Base-by-base conservation (phyloP, 2,797 vertebrate species). In the Sebastes taczanowskii region DNA sequence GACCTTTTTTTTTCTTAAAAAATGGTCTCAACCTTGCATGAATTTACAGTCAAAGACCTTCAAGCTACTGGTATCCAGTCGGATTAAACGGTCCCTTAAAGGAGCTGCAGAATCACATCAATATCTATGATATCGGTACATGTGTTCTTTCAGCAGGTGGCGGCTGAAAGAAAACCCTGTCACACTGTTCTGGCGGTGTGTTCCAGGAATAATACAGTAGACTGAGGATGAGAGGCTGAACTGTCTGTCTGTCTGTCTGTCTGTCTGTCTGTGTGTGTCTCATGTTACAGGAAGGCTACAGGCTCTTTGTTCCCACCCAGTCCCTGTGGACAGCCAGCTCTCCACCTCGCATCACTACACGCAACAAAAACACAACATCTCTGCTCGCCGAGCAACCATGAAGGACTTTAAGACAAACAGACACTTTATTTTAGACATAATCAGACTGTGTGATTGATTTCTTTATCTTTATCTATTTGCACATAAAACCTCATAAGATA, bases 201-300 rank as follows among this genome's bases (percentile, higher is more conserved):
- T 87, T 89, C 81, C 78, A 90, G 83, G 79, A 91, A 90, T 25
- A 91, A 90, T 25, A 79, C 22, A 30, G 77, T 53, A 60, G 59
- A 83, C 62, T 42, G 42, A 73, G 71, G 27, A 82, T 65, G 71
- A 71, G 59, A 84, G 46, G 75, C 80, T 83, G 53, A 75, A 20
- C 27, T 30, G 38, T 42, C 38, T 42, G 35, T 38, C 35, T 38
- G 56, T 18, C 27, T 29, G 35, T 38, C 35, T 38, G 35, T 38
- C 35, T 38, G 58, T 18, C 18, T 18, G 58, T 68, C 49, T n/a
- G 38, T 49, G 42, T 68, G 61, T n/a, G 38, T 49, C 81, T 95
- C 93, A 75, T 90, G 89, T 95, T 95, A 92, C 94, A 93, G 82
- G 75, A 87, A 80, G 75, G n/a, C 74, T 80, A 77, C 58, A 63